These are phyloP conservation scores for Petrocephalus zakoni DNA, from an alignment of 2,113 vertebrate genomes.

Conservation along the genomic window DNA sequence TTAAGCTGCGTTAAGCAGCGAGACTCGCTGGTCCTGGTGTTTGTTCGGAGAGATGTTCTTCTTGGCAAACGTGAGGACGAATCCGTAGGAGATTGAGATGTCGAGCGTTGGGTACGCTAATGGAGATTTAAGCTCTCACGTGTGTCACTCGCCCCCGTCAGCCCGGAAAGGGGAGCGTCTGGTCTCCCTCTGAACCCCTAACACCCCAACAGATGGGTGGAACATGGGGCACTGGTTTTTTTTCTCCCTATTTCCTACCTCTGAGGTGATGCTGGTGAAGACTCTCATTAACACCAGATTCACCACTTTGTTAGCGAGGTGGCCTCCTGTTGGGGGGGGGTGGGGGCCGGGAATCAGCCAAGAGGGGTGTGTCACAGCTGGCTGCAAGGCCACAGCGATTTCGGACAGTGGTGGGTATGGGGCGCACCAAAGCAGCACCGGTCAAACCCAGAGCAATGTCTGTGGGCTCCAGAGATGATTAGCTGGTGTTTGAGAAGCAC, in stretches of 20 bases:
- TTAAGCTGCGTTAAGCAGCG: background rate
- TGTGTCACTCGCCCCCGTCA: conserved; percentile 76
- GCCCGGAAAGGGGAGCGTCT: conserved; percentile 87
- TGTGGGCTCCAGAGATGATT: conserved; percentile 25
- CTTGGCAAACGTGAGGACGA: background rate
- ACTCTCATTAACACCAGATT: conserved; percentile 99
- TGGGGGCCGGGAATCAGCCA: conserved; percentile 59
- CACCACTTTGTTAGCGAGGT: conserved; percentile 96
- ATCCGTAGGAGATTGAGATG: background rate
- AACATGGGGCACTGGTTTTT: conserved; percentile 73
- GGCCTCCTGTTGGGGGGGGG: conserved; percentile 92
- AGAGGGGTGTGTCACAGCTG: conserved; percentile 29
- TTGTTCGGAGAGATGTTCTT: background rate
- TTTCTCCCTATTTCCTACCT: conserved; percentile 69
- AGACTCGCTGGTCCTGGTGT: background rate
- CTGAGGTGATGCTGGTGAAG: conserved; percentile 96
- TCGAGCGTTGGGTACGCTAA: conserved; percentile 64
- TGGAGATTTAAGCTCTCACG: conserved; percentile 68
- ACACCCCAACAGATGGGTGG: conserved; percentile 96
- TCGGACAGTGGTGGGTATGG: conserved; percentile 40
- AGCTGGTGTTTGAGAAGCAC: background rate
- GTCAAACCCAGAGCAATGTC: background rate
- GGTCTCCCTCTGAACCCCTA: conserved; percentile 75
- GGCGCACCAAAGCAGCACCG: conserved; percentile 20
- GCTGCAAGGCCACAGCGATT: conserved; percentile 47